Evolutionary conservation across 2,888 invertebrate species (phyloP).

Genomic region (Diachrysia chrysitis): DNA sequence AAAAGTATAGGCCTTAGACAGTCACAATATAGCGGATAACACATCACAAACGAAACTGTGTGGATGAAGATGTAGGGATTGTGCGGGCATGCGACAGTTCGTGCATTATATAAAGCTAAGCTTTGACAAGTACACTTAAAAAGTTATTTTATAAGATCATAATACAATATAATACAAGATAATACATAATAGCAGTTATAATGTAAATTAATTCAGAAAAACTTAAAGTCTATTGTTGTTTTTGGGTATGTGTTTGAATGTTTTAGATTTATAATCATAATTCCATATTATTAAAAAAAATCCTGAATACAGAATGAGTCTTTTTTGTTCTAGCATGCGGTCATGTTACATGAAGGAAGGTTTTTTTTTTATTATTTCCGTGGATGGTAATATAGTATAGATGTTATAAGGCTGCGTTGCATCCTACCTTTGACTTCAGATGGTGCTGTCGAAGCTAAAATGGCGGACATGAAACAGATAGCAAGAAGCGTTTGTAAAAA

Average conservation of each 20-base stretch:
- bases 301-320: background rate
- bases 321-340: conserved; percentile 3
- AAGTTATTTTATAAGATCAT: background rate
- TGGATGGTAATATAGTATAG: background rate
- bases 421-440: conserved; percentile 65
- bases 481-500: conserved; percentile 72
- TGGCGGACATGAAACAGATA: conserved; percentile 65
- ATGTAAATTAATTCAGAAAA: no score
- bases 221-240: no score
- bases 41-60: conserved; percentile 50
- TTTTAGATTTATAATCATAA: background rate
- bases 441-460: conserved; percentile 69
- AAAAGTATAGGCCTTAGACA: conserved; percentile 39
- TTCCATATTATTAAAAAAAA: background rate
- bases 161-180: no score
- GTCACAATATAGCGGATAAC: conserved; percentile 32
- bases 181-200: no score
- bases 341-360: background rate
- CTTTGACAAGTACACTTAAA: background rate
- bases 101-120: conserved; percentile 7
- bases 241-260: background rate
- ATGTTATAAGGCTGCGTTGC: conserved; percentile 55
- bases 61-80: conserved; percentile 56
- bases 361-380: background rate
- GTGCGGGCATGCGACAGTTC: conserved; percentile 57